Conservation (phyloP, 2,797 vertebrate genomes). For the Antennarius maculatus region DNA sequence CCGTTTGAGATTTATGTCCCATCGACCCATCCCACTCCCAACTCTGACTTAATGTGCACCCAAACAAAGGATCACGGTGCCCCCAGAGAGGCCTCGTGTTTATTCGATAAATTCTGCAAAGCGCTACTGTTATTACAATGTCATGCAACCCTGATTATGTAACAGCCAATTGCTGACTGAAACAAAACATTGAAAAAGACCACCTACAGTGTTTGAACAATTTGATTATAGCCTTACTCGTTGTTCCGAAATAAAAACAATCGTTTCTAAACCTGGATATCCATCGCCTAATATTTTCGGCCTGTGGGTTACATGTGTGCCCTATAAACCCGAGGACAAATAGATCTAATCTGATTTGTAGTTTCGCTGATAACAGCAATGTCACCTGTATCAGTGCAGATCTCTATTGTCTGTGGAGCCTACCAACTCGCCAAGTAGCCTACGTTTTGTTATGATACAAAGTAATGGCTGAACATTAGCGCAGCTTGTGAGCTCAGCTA, state of each 20-base stretch:
- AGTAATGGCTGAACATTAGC: constrained; percentile 69
- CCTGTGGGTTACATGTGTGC: neutral
- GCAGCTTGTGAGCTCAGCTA: constrained; percentile 33
- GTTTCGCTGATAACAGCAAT: constrained; percentile 10
- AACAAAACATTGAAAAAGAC: constrained; percentile 29
- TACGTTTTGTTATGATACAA: constrained; percentile 78
- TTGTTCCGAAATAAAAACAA: constrained; percentile 27
- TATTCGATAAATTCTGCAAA: neutral
- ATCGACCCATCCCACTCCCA: constrained; percentile 70
- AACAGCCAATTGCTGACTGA: constrained; percentile 26
- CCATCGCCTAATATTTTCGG: neutral
- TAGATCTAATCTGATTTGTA: neutral
- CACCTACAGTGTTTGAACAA: constrained; percentile 4
- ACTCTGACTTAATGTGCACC: constrained; percentile 56
- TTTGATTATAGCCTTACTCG: constrained; percentile 20
- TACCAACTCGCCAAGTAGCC: constrained; percentile 68
- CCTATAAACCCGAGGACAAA: neutral
- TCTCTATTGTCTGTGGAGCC: constrained; percentile 72
- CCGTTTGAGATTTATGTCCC: constrained; percentile 60
- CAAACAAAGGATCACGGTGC: constrained; percentile 69
- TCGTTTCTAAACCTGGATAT: neutral
- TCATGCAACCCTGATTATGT: constrained; percentile 41
- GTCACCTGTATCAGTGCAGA: constrained; percentile 27
- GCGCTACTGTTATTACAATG: neutral
- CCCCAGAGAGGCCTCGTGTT: neutral